Evolutionary conservation across 1,140 invertebrate genomes (phyloP), one percentile per base, ranked within the genome.

Genomic region (Caerostris extrusa): DNA sequence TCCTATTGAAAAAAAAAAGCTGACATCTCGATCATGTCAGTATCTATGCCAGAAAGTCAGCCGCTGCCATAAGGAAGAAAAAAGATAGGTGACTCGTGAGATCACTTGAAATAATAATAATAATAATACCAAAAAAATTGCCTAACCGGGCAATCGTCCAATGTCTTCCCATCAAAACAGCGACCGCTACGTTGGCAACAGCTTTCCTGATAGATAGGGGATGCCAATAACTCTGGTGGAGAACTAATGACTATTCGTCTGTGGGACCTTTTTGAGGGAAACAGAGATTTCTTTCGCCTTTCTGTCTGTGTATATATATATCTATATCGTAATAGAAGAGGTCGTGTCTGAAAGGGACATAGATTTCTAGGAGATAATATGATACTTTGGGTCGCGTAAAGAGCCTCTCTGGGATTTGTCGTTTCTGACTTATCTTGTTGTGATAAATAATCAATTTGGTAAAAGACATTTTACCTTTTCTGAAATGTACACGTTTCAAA

Each of bases 191-290:
- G 71, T 77, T 77, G 85, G 85, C 85, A 87, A 87, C 85, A 87
- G 85, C 85, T 87, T 61, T 87, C 85, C 60, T 87, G 85, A 87
- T 87, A 87, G 85, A 87, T 87, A 87, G 85, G 8, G 56, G 85
- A 61, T 87, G 85, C 85, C 85, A 87, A 87, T 87, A 87, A 61
- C 53, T 55, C 34, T 50, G 57, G 50, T 12, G 34, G 34, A 87
- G 85, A 87, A 87, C 85, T 87, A 87, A 87, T 87, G 85, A 64
- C 85, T 87, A 64, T 87, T 87, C 85, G 82, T 83, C 19, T 77
- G 71, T 77, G 19, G 71, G 71, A 77, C 34, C 50, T 77, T 77
- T 77, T 77, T 53, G 71, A 53, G 53, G 12, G 71, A 50, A 50
- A 53, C 71, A 83, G 8, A 17, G 82, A 57, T 83, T 83, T 83